Percentiles rank a stretch among this genome's conserved stretches.
Conservation (phyloP, 2,113 vertebrate genomes). For the Poecilia latipinna region DNA sequence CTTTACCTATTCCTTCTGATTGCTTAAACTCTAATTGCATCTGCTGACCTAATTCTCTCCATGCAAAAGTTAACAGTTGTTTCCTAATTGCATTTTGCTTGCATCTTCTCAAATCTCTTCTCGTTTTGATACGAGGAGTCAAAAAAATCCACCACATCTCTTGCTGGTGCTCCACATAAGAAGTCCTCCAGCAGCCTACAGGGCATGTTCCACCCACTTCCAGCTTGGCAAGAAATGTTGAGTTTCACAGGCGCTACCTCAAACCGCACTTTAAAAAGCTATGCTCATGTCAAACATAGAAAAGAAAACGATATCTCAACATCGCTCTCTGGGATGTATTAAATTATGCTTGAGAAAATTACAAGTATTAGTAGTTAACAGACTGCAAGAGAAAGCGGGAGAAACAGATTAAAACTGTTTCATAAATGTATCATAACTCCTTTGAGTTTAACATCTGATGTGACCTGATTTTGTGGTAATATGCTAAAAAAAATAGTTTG, state of each 20-base stretch:
- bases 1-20: too few relatives aligned
- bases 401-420: background rate
- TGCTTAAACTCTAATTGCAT: background rate
- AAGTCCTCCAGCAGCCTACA: constrained; percentile 20
- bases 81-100: background rate
- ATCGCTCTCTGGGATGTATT: background rate
- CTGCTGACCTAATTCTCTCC: background rate
- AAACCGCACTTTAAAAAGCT: constrained; percentile 2
- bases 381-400: background rate
- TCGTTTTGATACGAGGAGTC: background rate
- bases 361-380: background rate
- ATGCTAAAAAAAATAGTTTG: too few relatives aligned
- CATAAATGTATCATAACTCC: background rate
- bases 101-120: background rate
- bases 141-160: background rate
- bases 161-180: constrained; percentile 1
- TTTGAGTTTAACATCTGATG: background rate
- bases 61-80: too few relatives aligned
- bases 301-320: background rate
- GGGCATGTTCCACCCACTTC: constrained; percentile 1
- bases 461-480: background rate
- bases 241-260: background rate
- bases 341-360: background rate
- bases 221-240: constrained; percentile 2
- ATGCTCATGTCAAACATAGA: background rate